A percentile compares a stretch with the other conserved stretches of the same genome.
These are phyloP conservation scores for Nyctereutes procyonoides DNA, from an alignment of 2,113 vertebrate species.

Conservation along the genomic window DNA sequence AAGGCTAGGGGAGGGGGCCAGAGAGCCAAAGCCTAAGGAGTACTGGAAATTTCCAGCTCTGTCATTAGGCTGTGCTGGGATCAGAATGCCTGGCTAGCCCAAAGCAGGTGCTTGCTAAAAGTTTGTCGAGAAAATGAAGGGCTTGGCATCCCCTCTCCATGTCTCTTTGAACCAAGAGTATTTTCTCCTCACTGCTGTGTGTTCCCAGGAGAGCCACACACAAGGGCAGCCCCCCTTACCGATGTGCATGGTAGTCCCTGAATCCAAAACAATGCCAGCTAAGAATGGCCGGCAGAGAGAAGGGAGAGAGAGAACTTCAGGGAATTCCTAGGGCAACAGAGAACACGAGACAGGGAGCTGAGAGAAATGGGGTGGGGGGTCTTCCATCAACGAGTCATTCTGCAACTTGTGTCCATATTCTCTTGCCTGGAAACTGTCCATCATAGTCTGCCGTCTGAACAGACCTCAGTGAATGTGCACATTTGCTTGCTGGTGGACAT, in stretches of 20 bases:
- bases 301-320: not conserved
- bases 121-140: fast-evolving
- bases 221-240: too few species aligned
- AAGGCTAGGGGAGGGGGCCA: not conserved
- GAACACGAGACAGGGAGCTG: too few species aligned
- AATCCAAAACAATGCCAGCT: fast-evolving
- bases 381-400: fast-evolving
- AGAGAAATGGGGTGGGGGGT: fast-evolving
- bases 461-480: too few species aligned
- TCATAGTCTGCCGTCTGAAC: fast-evolving
- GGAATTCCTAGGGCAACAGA: not conserved
- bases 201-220: too few species aligned
- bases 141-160: too few species aligned
- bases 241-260: not conserved
- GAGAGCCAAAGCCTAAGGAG: not conserved
- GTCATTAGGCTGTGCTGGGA: fast-evolving
- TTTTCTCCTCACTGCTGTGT: fast-evolving
- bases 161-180: not conserved
- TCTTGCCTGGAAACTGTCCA: not conserved
- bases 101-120: not conserved
- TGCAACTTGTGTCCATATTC: too few species aligned
- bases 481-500: fast-evolving
- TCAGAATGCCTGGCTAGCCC: not conserved
- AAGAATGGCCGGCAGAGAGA: not conserved
- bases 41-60: slow-evolving; percentile 8